Conservation (phyloP, 2,113 vertebrate species). For the Odobenus rosmarus region DNA sequence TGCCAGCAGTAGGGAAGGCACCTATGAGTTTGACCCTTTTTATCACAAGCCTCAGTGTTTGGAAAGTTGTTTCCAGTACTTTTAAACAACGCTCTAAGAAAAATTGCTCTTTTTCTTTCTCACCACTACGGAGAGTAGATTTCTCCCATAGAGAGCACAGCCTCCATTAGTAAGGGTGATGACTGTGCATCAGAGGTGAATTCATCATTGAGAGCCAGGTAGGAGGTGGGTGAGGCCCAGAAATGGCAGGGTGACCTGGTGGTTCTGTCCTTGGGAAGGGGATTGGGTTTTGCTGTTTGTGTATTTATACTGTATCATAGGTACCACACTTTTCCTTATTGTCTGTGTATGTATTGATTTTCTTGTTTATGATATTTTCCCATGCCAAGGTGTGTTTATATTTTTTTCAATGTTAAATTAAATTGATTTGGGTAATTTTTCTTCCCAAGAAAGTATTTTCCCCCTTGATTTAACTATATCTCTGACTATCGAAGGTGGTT, state of each 20-base stretch:
- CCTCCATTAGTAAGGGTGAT: background rate
- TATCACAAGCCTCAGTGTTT: constrained; percentile 35
- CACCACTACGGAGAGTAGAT: background rate
- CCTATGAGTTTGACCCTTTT: constrained; percentile 33
- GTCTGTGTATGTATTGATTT: constrained; percentile 83
- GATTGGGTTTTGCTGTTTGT: constrained; percentile 41
- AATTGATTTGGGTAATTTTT: constrained; percentile 82
- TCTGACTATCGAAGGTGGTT: background rate
- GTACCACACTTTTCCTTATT: constrained; percentile 80
- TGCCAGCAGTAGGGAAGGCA: background rate
- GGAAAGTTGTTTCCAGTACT: background rate
- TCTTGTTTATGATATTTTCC: constrained; percentile 79
- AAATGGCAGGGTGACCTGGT: background rate
- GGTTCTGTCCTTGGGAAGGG: background rate
- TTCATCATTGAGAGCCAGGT: background rate
- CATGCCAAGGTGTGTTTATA: constrained; percentile 83
- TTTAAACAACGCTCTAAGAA: constrained; percentile 18
- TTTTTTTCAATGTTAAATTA: constrained; percentile 86
- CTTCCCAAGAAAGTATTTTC: constrained; percentile 71
- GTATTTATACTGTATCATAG: constrained; percentile 84
- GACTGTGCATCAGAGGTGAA: background rate
- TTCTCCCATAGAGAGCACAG: background rate
- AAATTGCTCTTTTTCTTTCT: background rate
- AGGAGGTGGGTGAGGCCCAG: background rate
- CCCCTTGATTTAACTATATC: constrained; percentile 58